Base-by-base conservation (phyloP, 64 coral and sea anemone species). In the Montipora sp. region DNA sequence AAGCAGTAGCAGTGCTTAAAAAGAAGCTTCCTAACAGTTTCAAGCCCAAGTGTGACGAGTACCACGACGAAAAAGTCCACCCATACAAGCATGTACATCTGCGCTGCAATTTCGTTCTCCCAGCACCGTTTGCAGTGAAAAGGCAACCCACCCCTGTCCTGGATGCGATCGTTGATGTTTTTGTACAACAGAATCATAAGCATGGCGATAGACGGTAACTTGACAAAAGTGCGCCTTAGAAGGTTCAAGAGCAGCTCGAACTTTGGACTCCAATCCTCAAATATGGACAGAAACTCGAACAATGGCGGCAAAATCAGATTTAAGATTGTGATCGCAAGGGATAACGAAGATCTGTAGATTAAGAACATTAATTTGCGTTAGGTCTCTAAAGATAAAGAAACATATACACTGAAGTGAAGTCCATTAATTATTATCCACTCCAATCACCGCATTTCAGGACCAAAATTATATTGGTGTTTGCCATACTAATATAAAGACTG, bases 21-120 rank as follows among this genome's bases (percentile, higher is more conserved):
- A 43, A 98, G 19, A 47, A 92, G 51, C 60, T 98, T 98, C 11
- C 95, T 66, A 5, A 94, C 61, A 11, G 90, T 69, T 50, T 98
- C 95, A 10, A 98, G 19, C 4, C 93, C 89, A 14, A 94, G 77
- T 16, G 95, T 94, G 19, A 90, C 94, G 18, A 89, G 51, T 16
- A 98, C 48, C 27, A 94, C 93, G 0, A 94, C 95, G 46, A 98
- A 91, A 18, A 98, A 88, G 50, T 98, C 95, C 8, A 98, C 90
- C 95, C 95, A 98, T 8, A 98, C 84, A 19, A 98, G 63, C 95
- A 98, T 98, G 63, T 98, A 98, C 95, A 98, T 98, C 58, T 98
- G 95, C 8, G 95, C 93, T 3, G 95, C 92, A 4, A 98, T 84
- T 12, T 94, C 95, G 60, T 98, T 94, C 75, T 98, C 95, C 95